Evolutionary conservation across 2,113 vertebrate species (phyloP).

Genomic region (Bufo bufo): DNA sequence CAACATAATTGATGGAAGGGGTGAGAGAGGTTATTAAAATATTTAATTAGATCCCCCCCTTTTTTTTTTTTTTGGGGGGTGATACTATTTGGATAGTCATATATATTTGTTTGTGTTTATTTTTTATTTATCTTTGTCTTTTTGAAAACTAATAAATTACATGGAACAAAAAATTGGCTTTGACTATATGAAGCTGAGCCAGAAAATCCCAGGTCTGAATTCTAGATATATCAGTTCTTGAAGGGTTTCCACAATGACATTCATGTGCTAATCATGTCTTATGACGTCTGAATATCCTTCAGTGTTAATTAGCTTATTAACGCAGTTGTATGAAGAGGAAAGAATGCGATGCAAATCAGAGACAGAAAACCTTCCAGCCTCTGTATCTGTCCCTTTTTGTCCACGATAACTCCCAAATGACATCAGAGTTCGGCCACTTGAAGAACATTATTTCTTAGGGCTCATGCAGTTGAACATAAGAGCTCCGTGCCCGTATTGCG

Average conservation of each 20-base stretch:
- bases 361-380: neutral
- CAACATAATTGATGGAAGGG: too few relatives aligned
- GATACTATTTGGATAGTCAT: too few relatives aligned
- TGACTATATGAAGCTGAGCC: neutral
- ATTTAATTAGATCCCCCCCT: too few relatives aligned
- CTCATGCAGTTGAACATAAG: too few relatives aligned
- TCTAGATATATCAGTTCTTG: neutral
- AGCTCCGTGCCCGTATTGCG: too few relatives aligned
- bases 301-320: constrained; percentile 9
- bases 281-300: neutral
- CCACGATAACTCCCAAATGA: neutral
- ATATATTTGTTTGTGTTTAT: too few relatives aligned
- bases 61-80: too few relatives aligned
- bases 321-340: neutral
- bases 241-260: constrained; percentile 1
- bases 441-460: too few relatives aligned
- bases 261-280: neutral
- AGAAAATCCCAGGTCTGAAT: neutral
- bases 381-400: neutral
- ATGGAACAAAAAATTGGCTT: neutral
- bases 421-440: too few relatives aligned
- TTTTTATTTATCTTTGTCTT: too few relatives aligned
- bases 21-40: too few relatives aligned
- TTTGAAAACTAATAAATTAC: too few relatives aligned
- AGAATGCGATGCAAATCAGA: neutral